Conservation (phyloP, 2,888 invertebrate species). For the Pachycephus smyrnensis region DNA sequence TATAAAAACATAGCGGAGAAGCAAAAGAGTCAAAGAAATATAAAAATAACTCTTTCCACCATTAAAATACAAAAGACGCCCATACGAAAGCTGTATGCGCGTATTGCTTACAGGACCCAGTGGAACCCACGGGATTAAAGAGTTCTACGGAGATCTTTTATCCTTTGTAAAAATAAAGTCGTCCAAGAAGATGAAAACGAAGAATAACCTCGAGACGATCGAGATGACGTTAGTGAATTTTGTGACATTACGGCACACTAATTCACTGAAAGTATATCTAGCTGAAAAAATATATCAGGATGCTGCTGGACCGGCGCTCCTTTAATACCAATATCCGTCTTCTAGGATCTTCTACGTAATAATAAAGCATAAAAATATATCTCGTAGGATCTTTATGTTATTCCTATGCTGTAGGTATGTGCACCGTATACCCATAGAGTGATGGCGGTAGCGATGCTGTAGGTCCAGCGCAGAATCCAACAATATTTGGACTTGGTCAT, state of each 20-base stretch:
- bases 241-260: not conserved
- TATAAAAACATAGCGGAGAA: not conserved
- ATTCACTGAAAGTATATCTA: not conserved
- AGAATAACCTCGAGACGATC: not conserved
- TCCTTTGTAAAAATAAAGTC: not conserved
- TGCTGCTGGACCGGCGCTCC: not conserved
- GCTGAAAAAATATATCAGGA: not conserved
- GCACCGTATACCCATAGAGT: not conserved
- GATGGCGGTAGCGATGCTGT: conserved; percentile 33
- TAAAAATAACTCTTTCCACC: not conserved
- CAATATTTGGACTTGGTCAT: conserved; percentile 53
- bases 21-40: not conserved
- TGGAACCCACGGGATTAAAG: not conserved
- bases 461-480: conserved; percentile 44
- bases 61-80: not conserved
- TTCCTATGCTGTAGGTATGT: not conserved
- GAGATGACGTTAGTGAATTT: not conserved
- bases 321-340: not conserved
- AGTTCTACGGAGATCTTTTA: not conserved
- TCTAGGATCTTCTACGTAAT: not conserved
- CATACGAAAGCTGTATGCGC: not conserved
- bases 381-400: not conserved
- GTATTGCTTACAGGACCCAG: not conserved
- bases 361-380: not conserved
- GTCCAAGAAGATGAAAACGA: not conserved